Base-by-base conservation (phyloP, 37 sponge, comb jelly and placozoan species). In the Agelas oroides region DNA sequence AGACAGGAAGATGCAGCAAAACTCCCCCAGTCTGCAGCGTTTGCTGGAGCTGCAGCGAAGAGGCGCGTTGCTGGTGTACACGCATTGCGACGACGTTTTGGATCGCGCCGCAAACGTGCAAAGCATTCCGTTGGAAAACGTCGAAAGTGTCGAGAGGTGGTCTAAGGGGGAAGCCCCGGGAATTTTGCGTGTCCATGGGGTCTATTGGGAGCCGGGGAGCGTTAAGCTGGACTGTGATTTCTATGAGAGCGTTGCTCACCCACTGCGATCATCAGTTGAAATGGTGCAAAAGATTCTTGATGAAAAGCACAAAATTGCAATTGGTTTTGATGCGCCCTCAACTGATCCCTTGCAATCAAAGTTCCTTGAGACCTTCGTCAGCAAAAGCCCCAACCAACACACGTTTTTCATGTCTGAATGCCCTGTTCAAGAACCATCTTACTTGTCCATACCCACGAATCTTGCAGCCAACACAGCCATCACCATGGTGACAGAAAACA, bases 21-120 rank as follows among this genome's bases (percentile, higher is more conserved):
- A 18, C 18, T 66, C 80, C 13, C 23, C 17, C 53, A 74, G 73
- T 54, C 28, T 88, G 25, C 72, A 77, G 20, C 52, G 62, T 32
- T 63, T 88, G 24, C 36, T 70, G 30, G 78, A 74, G 53, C 54
- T 88, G 71, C 83, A 88, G 63, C 41, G 39, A 27, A 32, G 65
- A 40, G 89, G 89, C 24, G 83, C 83, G 23, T 78, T 88, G 0
- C 52, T 88, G 24, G 35, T 82, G 39, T 88, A 88, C 69, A 41
- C 56, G n/a, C 71, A 82, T 71, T 76, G 70, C 37, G 89, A 88
- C 40, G 70, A 82, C 25, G 52, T 28, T 39, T 31, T 80, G 40
- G 56, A 46, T 63, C 59, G 30, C 23, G 70, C 71, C 21, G 19
- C 81, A 0, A 56, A 65, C 34, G 54, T 30, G 25, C 25, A 24